Evolutionary conservation across 1,140 invertebrate genomes (phyloP), one percentile per base, ranked within the genome.

Genomic region (Nymphalis io): DNA sequence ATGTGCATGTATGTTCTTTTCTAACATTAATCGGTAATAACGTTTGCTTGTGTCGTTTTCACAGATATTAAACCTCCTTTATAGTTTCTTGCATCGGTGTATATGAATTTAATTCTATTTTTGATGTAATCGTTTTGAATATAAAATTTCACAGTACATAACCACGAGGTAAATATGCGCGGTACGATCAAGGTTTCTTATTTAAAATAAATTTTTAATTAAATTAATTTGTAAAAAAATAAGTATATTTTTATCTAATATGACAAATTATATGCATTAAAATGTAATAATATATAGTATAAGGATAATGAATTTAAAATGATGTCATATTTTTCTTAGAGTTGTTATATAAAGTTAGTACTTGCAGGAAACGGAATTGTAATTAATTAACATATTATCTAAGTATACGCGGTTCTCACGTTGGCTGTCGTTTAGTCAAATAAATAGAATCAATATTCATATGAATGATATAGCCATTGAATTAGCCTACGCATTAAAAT

Each of bases 401-500:
- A 5, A 39, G 18, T 40, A 57, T 16, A 58, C n/a, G 11, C 18
- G 18, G 18, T n/a, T 51, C 46, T 51, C 46, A 10, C 46, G n/a
- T 51, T 2, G 11, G 11, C 8, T 20, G 46, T 51, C 16, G 18
- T 20, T 51, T 48, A 18, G 46, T 3, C 15, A n/a, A 46, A 62
- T 69, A 57, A 53, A 61, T 68, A 51, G 33, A 60, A n/a, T 40
- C 33, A 60, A 64, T 23, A 51, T 48, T 64, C 33, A 51, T 23
- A 33, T 57, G 18, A 68, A 61, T 53, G 23, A 51, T 58, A 64
- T 53, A 38, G 21, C 18, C 60, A 70, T 33, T 58, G 64, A 57
- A 68, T 61, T 33, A 23, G 60, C 73, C 61, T 68, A 72, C 73
- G 69, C 65, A 71, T 60, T 53, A 23, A 40, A 58, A 23, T 72